These are phyloP conservation scores for Butorides virescens DNA, from an alignment of 2,113 vertebrate genomes.

Conservation along the genomic window DNA sequence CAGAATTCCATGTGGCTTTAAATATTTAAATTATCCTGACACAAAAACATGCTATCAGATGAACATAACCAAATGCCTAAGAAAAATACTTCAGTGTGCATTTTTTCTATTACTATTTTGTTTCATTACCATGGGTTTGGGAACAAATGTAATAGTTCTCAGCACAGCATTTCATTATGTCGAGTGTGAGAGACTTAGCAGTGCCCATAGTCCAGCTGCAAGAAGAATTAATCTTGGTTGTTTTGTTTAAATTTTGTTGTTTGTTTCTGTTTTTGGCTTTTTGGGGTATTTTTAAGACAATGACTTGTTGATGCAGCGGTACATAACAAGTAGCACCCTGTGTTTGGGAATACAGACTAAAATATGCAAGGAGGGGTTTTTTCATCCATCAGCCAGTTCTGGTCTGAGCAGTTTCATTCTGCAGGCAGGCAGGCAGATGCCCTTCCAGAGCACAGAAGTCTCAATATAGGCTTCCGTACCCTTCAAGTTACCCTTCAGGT, in stretches of 20 bases:
- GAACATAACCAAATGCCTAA: background rate
- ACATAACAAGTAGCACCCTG: background rate
- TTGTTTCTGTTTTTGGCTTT: background rate
- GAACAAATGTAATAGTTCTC: background rate
- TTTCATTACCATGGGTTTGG: background rate
- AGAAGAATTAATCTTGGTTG: background rate
- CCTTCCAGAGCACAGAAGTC: background rate
- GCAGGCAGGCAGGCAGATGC: background rate
- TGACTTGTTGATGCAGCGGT: background rate
- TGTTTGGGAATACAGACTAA: background rate
- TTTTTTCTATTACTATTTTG: background rate
- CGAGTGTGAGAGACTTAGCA: background rate
- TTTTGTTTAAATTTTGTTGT: too few species aligned
- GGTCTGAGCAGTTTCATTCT: background rate
- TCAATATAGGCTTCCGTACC: background rate
- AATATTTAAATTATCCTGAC: background rate
- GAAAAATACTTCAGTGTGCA: background rate
- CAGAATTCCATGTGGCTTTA: background rate
- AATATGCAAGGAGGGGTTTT: background rate
- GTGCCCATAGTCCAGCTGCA: background rate
- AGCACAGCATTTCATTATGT: background rate
- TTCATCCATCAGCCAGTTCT: background rate
- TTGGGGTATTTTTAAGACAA: too few species aligned
- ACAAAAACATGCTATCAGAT: background rate
- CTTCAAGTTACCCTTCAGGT: background rate